Evolutionary conservation across 2,888 invertebrate genomes (phyloP), one percentile per base, ranked within the genome.

Genomic region (Autographa pulchrina): DNA sequence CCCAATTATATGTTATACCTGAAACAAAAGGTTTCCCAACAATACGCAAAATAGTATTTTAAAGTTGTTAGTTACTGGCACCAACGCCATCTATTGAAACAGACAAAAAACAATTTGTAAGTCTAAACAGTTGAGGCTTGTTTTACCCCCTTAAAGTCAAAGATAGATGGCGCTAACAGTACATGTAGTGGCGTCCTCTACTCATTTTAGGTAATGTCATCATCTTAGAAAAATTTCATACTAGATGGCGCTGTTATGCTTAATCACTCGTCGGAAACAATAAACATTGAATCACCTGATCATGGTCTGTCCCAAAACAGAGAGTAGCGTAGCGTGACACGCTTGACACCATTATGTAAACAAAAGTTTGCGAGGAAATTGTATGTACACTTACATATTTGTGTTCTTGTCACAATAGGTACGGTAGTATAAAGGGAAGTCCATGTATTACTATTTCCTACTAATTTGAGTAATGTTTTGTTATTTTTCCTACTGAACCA

Each of bases 261-360:
- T 4, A 14, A 18, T 18, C 38, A 32, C 18, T 5, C 18, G 2
- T 6, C 11, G 18, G 65, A 61, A 62, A 62, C 16, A 56, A 20
- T 63, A 73, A 73, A 66, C 73, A 66, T 65, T 43, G n/a, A 38
- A 78, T 78, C 62, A 74, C 35, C 61, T 68, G 60, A 71, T 65
- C 54, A 43, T 41, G 18, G 35, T 43, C 25, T 60, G 16, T 48
- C 41, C 38, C n/a, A 60, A 58, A 68, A 16, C 25, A n/a, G 41
- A 41, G 43, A 20, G 60, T 18, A 31, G 43, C 31, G 60, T 18
- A 31, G 43, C 31, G 60, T 32, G 20, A 31, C 38, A 58, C 25
- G 62, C 60, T 31, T 20, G 48, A 48, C n/a, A n/a, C 48, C 38
- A 68, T 61, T 59, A 60, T 58, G 70, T 72, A 67, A 74, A 78